Base-by-base conservation (phyloP, 2,797 vertebrate genomes). In the Pseudopleuronectes americanus region DNA sequence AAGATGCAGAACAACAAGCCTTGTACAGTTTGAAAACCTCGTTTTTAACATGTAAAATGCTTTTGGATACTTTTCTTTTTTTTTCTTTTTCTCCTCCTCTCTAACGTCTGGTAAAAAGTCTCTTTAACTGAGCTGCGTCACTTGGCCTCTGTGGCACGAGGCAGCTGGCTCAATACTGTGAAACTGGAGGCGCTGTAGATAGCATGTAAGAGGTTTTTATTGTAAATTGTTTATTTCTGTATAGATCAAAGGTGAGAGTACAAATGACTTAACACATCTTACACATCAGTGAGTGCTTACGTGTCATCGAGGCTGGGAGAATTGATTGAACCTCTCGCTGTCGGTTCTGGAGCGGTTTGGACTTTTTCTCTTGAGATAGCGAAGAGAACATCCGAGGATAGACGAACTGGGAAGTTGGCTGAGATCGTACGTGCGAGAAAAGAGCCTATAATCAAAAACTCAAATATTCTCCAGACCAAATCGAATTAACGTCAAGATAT, bases 141-240 rank as follows among this genome's bases (percentile, higher is more conserved):
- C 83, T 68, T 67, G 79, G 74, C 76, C 87, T 79, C 62, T 49
- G 80, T 71, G 84, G 84, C 74, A 22, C 49, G 85, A 84, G 77
- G 91, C 91, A 77, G 88, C 86, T 70, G 90, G 90, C 92, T 88
- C 84, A 89, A 93, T 93, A 94, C 94, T 94, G 94, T 95, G 94
- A 95, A 94, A 93, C 91, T 92, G 91, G 92, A 95, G 93, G 91
- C 89, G 88, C 91, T 94, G 93, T 93, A 94, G 90, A 92, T 93
- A 92, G 90, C 91, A 86, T 86, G 91, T 78, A 84, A 87, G 88
- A 92, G 84, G 85, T 90, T 93, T 89, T 93, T 90, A 90, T 89
- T 94, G 90, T 94, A 91, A 89, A 92, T 90, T 85, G 87, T 89
- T 91, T 85, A 90, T 93, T 94, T 93, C 91, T 94, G 93, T 93